phyloP scores from a whole-genome alignment of 1,140 invertebrate genomes.

The Drosophila pectinifera region DNA sequence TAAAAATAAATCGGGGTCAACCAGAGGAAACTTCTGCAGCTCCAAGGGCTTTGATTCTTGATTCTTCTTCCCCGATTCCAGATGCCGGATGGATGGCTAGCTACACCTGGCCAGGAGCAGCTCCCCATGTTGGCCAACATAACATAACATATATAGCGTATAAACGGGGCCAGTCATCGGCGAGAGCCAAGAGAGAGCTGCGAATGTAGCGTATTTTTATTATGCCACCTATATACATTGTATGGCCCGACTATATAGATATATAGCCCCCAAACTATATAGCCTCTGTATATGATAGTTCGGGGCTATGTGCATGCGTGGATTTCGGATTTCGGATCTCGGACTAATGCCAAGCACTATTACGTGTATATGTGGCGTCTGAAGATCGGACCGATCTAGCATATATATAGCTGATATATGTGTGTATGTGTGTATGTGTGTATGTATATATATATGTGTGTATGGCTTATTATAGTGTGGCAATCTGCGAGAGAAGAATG shows the following conservation, averaged over 20 bases:
- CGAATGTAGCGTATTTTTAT: slow-evolving; percentile 55
- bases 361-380: slow-evolving; percentile 27
- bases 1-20: slow-evolving; percentile 82
- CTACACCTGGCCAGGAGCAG: slow-evolving; percentile 8
- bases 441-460: slow-evolving; percentile 2
- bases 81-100: not conserved
- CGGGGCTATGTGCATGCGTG: slow-evolving; percentile 47
- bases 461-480: slow-evolving; percentile 18
- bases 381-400: slow-evolving; percentile 16
- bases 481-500: slow-evolving; percentile 28
- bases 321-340: slow-evolving; percentile 49
- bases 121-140: slow-evolving; percentile 5
- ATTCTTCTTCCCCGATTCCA: not conserved
- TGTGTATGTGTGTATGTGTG: slow-evolving; percentile 1
- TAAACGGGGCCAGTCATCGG: slow-evolving; percentile 7
- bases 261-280: slow-evolving; percentile 20
- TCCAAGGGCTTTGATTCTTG: not conserved
- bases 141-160: not conserved
- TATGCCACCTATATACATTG: slow-evolving; percentile 59
- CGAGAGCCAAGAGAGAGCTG: slow-evolving; percentile 1
- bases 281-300: slow-evolving; percentile 28
- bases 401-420: slow-evolving; percentile 3
- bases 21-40: slow-evolving; percentile 7
- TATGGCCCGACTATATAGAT: slow-evolving; percentile 14
- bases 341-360: slow-evolving; percentile 39